Conservation (phyloP, 2,113 vertebrate genomes). For the Maccullochella peelii region DNA sequence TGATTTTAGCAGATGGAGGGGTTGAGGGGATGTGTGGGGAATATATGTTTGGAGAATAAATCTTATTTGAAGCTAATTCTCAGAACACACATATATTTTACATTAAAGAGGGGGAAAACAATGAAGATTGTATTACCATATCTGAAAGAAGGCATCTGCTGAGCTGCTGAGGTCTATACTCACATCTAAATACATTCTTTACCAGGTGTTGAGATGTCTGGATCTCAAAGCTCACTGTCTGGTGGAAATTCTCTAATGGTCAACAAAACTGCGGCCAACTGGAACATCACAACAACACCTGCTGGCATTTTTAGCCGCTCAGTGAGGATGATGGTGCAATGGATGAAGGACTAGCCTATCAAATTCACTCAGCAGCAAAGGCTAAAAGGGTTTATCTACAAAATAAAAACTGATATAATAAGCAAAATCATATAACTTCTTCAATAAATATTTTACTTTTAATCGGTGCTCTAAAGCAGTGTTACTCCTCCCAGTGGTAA, state of each 20-base stretch:
- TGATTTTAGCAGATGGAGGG: background rate
- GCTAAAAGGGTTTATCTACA: background rate
- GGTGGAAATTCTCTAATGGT: slow-evolving; percentile 25
- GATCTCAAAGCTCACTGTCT: slow-evolving; percentile 24
- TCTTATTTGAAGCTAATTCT: background rate
- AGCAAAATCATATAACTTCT: background rate
- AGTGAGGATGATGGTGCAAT: background rate
- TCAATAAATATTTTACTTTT: no score
- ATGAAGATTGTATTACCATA: background rate
- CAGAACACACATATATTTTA: background rate
- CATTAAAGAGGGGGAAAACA: background rate
- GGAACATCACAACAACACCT: slow-evolving; percentile 40
- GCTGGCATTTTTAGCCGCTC: background rate
- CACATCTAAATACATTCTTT: background rate
- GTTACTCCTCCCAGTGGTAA: background rate
- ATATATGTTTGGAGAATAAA: background rate
- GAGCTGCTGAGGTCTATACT: background rate
- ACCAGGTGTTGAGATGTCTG: slow-evolving; percentile 33
- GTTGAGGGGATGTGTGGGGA: background rate
- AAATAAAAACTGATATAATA: background rate
- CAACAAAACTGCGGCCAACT: slow-evolving; percentile 20
- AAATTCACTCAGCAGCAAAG: slow-evolving; percentile 1
- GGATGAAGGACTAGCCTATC: background rate
- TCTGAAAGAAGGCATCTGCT: background rate
- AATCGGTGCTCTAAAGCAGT: background rate